Base-by-base conservation (phyloP, 2,113 vertebrate species). In the Cyprinodon variegatus region DNA sequence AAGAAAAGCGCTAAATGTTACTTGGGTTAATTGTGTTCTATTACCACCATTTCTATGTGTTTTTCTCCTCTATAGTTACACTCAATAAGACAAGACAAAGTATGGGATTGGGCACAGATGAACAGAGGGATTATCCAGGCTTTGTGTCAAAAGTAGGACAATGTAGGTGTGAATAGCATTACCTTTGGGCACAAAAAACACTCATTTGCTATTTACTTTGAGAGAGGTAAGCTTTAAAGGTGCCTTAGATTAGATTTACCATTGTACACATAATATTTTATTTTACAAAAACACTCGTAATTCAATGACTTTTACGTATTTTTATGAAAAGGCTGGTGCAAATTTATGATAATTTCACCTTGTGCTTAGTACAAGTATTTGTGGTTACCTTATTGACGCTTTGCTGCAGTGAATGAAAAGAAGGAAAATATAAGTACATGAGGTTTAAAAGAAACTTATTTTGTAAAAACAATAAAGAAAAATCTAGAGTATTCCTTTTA, bases 11-110 rank as follows among this genome's bases (percentile, higher is more conserved):
- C 80, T 80, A 66, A 66, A 85, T 70, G 80, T 81, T 86, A 83
- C 86, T 92, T 80, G 83, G 89, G 85, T 90, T 93, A 92, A 93
- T 91, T 90, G 84, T 77, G 82, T 91, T 86, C 85, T 90, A 92
- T 91, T 91, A 87, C 83, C 80, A 86, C 90, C 83, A 76, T 77
- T 79, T 79, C 78, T 17, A 73, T 78, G 87, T 81, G 78, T 67
- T 69, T 46, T 71, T 88, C 79, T 82, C 84, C 82, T 84, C 74
- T 69, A 78, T 89, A 86, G 83, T 77, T 87, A 78, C 61, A 37
- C 87, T 81, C 60, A 60, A 78, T 83, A 85, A 88, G 70, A 88
- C 86, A 83, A 87, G 88, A 92, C 91, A 89, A 89, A 90, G 89
- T 78, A 71, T 86, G 61, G 86, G 87, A 87, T 75, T 83, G 89